phyloP scores from a whole-genome alignment of 2,797 vertebrate genomes.

The Pangasius macronema region DNA sequence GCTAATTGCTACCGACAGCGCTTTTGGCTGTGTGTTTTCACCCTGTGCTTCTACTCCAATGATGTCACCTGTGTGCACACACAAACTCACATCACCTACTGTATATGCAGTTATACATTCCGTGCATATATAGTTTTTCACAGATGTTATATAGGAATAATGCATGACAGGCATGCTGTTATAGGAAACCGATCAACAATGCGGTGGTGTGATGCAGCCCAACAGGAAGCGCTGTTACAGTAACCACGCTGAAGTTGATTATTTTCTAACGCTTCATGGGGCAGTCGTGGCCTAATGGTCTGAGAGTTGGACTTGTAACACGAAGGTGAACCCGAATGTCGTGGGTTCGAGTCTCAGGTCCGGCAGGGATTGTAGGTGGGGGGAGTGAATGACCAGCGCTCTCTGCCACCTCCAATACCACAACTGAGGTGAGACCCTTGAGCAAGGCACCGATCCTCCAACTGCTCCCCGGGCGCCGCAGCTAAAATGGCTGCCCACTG shows the following conservation, averaged over 20 bases:
- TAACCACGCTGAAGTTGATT: background rate
- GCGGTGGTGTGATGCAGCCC: background rate
- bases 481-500: too few relatives aligned
- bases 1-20: conserved; percentile 5
- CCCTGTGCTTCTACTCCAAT: background rate
- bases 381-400: too few relatives aligned
- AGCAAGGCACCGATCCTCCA: too few relatives aligned
- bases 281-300: too few relatives aligned
- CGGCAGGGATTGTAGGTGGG: too few relatives aligned
- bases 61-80: background rate
- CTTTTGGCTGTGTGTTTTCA: background rate
- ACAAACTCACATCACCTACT: background rate
- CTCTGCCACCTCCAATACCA: too few relatives aligned
- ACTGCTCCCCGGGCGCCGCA: too few relatives aligned
- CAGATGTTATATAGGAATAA: background rate
- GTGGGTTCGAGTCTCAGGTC: too few relatives aligned
- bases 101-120: background rate
- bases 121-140: background rate
- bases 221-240: background rate
- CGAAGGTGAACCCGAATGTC: too few relatives aligned
- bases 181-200: background rate
- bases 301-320: too few relatives aligned
- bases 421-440: too few relatives aligned
- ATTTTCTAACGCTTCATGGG: too few relatives aligned
- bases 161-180: background rate